Evolutionary conservation across 2,888 invertebrate genomes (phyloP).

Genomic region (Sarcophaga subvicina): DNA sequence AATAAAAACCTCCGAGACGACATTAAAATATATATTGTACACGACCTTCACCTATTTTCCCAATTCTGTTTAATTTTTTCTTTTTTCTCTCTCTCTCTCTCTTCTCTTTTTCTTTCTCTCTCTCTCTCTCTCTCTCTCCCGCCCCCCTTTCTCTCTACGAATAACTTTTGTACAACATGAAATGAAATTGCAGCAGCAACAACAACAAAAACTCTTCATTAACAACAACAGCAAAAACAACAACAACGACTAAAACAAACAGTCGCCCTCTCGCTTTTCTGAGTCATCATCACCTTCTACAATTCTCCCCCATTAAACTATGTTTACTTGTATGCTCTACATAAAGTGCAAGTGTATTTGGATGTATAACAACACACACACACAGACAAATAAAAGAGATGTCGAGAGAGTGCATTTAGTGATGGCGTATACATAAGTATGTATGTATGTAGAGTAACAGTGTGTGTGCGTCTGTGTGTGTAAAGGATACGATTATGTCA

Average conservation of each 20-base stretch:
- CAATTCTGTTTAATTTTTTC: slow-evolving; percentile 42
- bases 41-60: slow-evolving; percentile 69
- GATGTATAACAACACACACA: neutral
- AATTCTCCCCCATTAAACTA: neutral
- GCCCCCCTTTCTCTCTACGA: slow-evolving; percentile 33
- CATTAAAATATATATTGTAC: slow-evolving; percentile 67
- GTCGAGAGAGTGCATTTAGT: neutral
- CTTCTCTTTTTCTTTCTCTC: neutral
- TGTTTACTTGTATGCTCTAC: neutral
- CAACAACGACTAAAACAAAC: slow-evolving; percentile 3
- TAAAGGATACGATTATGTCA: neutral
- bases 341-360: neutral
- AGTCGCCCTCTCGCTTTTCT: neutral
- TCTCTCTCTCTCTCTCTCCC: slow-evolving; percentile 21
- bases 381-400: too few species aligned
- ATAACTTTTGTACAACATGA: slow-evolving; percentile 56
- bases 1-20: slow-evolving; percentile 67
- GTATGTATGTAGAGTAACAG: neutral
- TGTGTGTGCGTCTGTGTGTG: neutral
- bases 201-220: slow-evolving; percentile 49
- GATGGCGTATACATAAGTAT: neutral
- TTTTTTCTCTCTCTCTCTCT: neutral
- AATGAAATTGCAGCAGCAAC: slow-evolving; percentile 41
- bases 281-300: slow-evolving; percentile 12
- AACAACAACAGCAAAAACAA: slow-evolving; percentile 34